Percentiles rank a stretch among this genome's conserved stretches.
Conservation (phyloP, 1,140 invertebrate genomes). For the Eriocheir sinensis region DNA sequence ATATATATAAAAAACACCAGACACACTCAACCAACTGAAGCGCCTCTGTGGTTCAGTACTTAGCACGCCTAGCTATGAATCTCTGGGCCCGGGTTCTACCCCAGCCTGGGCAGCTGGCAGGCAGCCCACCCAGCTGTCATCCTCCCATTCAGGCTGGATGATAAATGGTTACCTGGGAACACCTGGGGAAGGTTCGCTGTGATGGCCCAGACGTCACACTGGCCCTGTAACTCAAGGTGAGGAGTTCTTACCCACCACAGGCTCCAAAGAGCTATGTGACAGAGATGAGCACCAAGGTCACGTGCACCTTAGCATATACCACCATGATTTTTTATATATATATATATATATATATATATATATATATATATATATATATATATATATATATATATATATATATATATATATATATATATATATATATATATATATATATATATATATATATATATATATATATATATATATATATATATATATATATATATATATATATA, state of each 20-base stretch:
- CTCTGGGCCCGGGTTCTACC: too few relatives aligned
- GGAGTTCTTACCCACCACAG: too few relatives aligned
- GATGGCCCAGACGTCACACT: too few relatives aligned
- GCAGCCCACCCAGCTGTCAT: not conserved
- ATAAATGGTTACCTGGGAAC: too few relatives aligned
- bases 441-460: conserved; percentile 59
- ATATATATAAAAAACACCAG: too few relatives aligned
- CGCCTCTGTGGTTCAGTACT: too few relatives aligned
- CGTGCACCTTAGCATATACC: not conserved
- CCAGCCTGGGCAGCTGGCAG: not conserved
- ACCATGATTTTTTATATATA: conserved; percentile 47
- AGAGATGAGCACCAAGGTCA: too few relatives aligned
- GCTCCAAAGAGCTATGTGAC: too few relatives aligned
- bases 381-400: conserved; percentile 39
- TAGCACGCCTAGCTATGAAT: too few relatives aligned
- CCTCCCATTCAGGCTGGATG: not conserved
- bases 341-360: conserved; percentile 62
- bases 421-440: conserved; percentile 59
- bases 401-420: conserved; percentile 53
- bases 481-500: conserved; percentile 41
- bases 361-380: conserved; percentile 51
- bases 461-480: conserved; percentile 52
- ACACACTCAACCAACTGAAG: too few relatives aligned
- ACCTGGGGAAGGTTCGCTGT: not conserved
- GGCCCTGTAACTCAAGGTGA: too few relatives aligned